Conservation (phyloP, 2,888 invertebrate genomes). For the Horisme vitalbata region DNA sequence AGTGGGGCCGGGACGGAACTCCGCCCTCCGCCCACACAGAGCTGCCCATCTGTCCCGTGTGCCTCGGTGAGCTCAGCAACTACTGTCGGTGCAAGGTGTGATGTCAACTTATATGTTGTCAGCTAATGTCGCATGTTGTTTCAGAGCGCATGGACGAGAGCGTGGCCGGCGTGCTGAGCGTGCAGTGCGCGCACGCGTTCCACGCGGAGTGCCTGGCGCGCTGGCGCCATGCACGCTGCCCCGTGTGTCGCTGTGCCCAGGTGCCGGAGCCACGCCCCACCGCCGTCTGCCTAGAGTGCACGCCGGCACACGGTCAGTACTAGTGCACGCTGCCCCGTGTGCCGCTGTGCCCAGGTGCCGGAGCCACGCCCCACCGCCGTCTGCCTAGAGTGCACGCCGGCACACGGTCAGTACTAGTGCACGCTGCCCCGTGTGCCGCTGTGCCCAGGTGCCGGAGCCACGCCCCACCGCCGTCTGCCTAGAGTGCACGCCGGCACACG, state of each 20-base stretch:
- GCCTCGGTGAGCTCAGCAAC: slow-evolving; percentile 79
- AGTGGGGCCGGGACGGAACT: slow-evolving; percentile 90
- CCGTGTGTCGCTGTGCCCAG: slow-evolving; percentile 96
- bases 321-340: not conserved
- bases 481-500: not conserved
- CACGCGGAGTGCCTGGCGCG: slow-evolving; percentile 97
- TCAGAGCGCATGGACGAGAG: slow-evolving; percentile 98
- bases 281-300: slow-evolving; percentile 81
- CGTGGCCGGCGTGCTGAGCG: slow-evolving; percentile 97
- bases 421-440: not conserved
- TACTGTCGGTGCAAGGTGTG: too few species aligned
- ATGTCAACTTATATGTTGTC: not conserved
- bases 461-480: not conserved
- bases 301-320: not conserved
- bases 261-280: slow-evolving; percentile 90
- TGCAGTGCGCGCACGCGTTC: slow-evolving; percentile 99
- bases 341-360: not conserved
- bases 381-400: not conserved
- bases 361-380: not conserved
- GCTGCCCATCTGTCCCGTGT: slow-evolving; percentile 98
- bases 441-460: not conserved
- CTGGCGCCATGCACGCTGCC: slow-evolving; percentile 99
- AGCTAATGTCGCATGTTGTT: not conserved
- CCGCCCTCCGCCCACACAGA: slow-evolving; percentile 93
- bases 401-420: not conserved